A percentile compares a stretch with the other conserved stretches of the same genome.
Conservation (phyloP, 2,113 vertebrate genomes). For the Bagarius yarrelli region DNA sequence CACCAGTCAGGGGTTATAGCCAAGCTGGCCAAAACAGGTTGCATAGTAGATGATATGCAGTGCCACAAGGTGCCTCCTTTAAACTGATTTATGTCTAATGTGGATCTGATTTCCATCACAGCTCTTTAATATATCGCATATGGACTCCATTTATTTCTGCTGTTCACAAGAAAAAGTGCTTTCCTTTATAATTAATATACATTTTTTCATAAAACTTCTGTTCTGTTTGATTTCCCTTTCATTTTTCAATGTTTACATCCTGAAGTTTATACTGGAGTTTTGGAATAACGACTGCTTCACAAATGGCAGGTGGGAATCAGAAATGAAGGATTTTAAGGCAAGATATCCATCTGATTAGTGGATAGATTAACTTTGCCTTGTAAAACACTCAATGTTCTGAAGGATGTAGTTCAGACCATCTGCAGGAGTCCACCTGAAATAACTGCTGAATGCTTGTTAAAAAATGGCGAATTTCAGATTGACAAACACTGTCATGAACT, state of each 20-base stretch:
- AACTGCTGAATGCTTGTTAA: too few species aligned
- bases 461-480: background rate
- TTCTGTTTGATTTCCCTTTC: conserved; percentile 52
- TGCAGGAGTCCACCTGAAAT: background rate
- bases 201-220: conserved; percentile 10
- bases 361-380: conserved; percentile 44
- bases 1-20: background rate
- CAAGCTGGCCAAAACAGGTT: conserved; percentile 10
- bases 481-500: background rate
- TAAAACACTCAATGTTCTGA: background rate
- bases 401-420: conserved; percentile 3
- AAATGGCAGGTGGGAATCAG: conserved; percentile 41
- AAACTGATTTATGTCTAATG: conserved; percentile 50
- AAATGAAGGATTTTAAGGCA: conserved; percentile 57
- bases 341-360: conserved; percentile 40
- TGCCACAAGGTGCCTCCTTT: conserved; percentile 48
- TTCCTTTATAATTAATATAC: conserved; percentile 33
- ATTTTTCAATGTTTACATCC: conserved; percentile 24
- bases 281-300: conserved; percentile 24
- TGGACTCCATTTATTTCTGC: conserved; percentile 51
- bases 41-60: conserved; percentile 38
- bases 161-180: conserved; percentile 35
- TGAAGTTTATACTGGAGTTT: conserved; percentile 37
- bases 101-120: conserved; percentile 54
- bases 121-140: conserved; percentile 47